A percentile compares a stretch with the other conserved stretches of the same genome.
Evolutionary conservation across 2,113 vertebrate genomes (phyloP).

Genomic region (Paradisaea rubra): DNA sequence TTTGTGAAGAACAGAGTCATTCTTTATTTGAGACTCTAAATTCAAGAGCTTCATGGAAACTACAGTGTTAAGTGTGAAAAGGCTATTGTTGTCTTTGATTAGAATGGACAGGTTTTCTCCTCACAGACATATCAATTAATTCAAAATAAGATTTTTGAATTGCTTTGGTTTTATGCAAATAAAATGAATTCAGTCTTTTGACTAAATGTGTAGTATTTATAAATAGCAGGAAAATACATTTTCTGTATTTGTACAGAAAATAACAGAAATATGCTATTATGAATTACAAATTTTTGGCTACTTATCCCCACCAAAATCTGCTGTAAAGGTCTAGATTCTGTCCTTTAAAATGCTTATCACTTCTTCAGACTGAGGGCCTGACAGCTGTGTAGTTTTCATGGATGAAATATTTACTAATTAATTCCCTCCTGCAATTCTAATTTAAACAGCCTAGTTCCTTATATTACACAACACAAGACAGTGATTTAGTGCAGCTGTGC

Average conservation of each 20-base stretch:
- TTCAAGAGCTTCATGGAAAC: background rate
- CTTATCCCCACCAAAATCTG: background rate
- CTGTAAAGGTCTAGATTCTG: background rate
- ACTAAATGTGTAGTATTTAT: background rate
- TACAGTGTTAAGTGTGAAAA: background rate
- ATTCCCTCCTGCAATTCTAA: background rate
- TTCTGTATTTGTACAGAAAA: background rate
- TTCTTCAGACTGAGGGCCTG: background rate
- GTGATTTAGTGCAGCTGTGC: background rate
- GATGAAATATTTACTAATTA: background rate
- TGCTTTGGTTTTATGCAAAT: background rate
- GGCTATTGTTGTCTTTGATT: background rate
- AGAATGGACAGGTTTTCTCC: background rate
- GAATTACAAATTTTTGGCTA: background rate
- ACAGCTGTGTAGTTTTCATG: background rate
- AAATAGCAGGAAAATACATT: background rate
- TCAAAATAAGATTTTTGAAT: background rate
- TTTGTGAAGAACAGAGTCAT: background rate
- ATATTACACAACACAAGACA: background rate
- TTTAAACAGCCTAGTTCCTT: background rate
- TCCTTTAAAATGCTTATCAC: background rate
- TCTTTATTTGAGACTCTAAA: background rate
- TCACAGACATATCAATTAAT: background rate
- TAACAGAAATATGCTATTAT: background rate
- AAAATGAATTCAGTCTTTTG: background rate